Conservation (phyloP, 2,888 invertebrate genomes). For the Leucoma salicis region DNA sequence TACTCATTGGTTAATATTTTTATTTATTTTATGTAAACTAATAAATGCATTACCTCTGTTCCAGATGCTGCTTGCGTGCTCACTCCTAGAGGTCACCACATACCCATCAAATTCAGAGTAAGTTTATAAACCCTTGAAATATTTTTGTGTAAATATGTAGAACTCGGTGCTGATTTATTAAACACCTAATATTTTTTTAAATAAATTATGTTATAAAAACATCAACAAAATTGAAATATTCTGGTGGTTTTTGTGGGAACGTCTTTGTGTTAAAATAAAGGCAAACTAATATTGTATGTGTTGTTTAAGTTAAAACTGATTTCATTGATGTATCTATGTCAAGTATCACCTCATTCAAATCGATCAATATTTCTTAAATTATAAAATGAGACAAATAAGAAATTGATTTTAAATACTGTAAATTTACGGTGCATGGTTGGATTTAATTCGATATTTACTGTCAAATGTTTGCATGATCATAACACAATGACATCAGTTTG, state of each 20-base stretch:
- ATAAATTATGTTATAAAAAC: not conserved
- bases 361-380: no score
- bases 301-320: slow-evolving; percentile 26
- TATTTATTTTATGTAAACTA: no score
- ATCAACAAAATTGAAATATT: not conserved
- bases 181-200: not conserved
- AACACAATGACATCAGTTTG: slow-evolving; percentile 31
- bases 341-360: no score
- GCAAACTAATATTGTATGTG: slow-evolving; percentile 26
- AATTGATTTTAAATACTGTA: no score
- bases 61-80: slow-evolving; percentile 53
- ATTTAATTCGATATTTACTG: not conserved
- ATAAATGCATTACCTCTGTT: slow-evolving; percentile 25
- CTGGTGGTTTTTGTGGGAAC: not conserved
- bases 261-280: slow-evolving; percentile 1
- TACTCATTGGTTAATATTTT: no score
- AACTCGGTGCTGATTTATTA: not conserved
- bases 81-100: slow-evolving; percentile 46
- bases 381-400: no score
- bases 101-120: slow-evolving; percentile 62
- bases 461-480: not conserved
- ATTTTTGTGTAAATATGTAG: slow-evolving; percentile 1
- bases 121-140: slow-evolving; percentile 29
- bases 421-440: not conserved
- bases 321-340: slow-evolving; percentile 16